Conservation (phyloP, 2,888 invertebrate genomes). For the Trichacis sp. region DNA sequence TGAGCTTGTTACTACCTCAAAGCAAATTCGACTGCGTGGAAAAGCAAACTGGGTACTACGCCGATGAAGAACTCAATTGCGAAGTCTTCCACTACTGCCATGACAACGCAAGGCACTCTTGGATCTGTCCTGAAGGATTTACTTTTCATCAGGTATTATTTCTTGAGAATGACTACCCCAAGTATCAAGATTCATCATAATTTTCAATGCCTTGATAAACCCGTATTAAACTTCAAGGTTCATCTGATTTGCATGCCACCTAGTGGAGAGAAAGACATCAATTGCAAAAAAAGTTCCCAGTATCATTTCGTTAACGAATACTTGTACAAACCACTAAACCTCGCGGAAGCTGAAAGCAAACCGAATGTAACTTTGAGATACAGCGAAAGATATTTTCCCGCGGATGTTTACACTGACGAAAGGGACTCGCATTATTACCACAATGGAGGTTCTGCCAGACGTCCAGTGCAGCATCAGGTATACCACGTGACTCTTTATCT, state of each 20-base stretch:
- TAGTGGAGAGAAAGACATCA: conserved; percentile 80
- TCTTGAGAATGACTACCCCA: too few species aligned
- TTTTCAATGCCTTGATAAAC: too few species aligned
- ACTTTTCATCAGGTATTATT: conserved; percentile 82
- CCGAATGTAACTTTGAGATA: conserved; percentile 84
- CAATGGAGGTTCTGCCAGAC: conserved; percentile 58
- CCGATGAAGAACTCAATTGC: conserved; percentile 88
- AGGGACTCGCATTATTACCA: conserved; percentile 62
- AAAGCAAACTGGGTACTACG: conserved; percentile 90
- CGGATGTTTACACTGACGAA: conserved; percentile 76
- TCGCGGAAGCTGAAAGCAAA: conserved; percentile 83
- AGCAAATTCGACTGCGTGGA: conserved; percentile 86
- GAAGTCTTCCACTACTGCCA: conserved; percentile 96
- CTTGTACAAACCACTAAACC: conserved; percentile 88
- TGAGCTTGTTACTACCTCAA: conserved; percentile 82
- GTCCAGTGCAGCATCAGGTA: conserved; percentile 48
- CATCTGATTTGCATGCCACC: conserved; percentile 95
- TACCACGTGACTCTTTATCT: too few species aligned
- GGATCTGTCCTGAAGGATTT: conserved; percentile 94
- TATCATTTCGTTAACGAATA: conserved; percentile 94
- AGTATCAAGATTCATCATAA: too few species aligned
- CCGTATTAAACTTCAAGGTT: conserved; percentile 80
- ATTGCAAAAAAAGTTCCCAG: conserved; percentile 88
- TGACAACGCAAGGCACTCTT: conserved; percentile 89
- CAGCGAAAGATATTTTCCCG: conserved; percentile 87